Percentiles rank a stretch among this genome's conserved stretches.
phyloP scores from a whole-genome alignment of 2,888 invertebrate genomes.

The Branchellion lobata region DNA sequence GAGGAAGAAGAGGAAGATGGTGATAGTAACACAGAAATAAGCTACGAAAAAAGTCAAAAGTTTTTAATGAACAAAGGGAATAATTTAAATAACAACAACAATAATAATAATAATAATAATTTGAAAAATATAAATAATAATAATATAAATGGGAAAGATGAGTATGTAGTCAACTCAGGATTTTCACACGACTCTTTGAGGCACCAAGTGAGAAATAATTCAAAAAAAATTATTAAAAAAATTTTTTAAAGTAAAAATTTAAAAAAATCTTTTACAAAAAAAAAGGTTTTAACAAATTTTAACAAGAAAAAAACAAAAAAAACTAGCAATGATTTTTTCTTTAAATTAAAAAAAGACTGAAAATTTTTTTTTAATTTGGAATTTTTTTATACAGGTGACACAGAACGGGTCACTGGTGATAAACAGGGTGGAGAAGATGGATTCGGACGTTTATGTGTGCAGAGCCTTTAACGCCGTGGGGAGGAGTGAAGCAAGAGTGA shows the following conservation, averaged over 20 bases:
- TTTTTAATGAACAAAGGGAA: too few species aligned
- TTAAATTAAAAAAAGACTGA: too few species aligned
- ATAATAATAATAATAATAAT: neutral
- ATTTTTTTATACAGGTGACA: constrained; percentile 78
- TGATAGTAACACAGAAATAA: neutral
- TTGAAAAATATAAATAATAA: neutral
- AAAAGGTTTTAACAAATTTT: neutral
- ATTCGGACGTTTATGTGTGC: constrained; percentile 52
- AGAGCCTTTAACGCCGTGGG: constrained; percentile 66
- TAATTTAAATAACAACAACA: too few species aligned
- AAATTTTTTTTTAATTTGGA: too few species aligned
- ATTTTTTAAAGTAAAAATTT: too few species aligned
- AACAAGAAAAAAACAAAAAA: neutral
- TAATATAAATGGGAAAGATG: neutral
- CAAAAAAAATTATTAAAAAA: too few species aligned
- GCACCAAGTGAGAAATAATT: neutral
- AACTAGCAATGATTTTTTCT: too few species aligned
- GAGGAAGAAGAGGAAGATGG: neutral
- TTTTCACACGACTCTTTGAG: neutral
- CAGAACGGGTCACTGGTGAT: constrained; percentile 62
- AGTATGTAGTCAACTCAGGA: neutral
- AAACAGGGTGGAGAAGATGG: constrained; percentile 49
- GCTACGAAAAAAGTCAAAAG: neutral
- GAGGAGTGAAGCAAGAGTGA: constrained; percentile 56
- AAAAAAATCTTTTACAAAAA: neutral